Conservation (phyloP, 53 echinoderm and acorn worm species). For the Arbacia lixula region DNA sequence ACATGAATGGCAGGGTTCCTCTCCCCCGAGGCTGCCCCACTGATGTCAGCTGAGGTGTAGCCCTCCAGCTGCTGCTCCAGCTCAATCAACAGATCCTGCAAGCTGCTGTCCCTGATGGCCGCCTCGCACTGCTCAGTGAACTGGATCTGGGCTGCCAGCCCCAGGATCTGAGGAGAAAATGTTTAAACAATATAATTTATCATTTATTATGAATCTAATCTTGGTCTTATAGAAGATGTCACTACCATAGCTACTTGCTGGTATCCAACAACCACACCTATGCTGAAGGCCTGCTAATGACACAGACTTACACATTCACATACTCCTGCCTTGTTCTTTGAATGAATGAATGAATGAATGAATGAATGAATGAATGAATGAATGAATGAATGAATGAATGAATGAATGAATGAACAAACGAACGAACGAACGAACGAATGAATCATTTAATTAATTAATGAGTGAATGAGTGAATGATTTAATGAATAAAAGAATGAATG, state of each 20-base stretch:
- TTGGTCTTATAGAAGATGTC: too few species aligned
- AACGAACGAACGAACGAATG: too few species aligned
- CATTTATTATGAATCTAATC: too few species aligned
- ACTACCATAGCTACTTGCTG: too few species aligned
- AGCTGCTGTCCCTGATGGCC: slow-evolving; percentile 82
- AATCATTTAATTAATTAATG: background rate
- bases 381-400: slow-evolving; percentile 1
- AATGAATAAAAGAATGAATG: background rate
- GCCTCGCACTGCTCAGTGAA: slow-evolving; percentile 96
- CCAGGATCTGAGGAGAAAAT: slow-evolving; percentile 70
- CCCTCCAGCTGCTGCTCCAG: slow-evolving; percentile 90
- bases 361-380: slow-evolving; percentile 1
- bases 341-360: slow-evolving; percentile 1
- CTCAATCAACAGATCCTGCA: slow-evolving; percentile 82
- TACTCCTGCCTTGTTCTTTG: too few species aligned
- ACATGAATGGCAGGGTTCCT: slow-evolving; percentile 81
- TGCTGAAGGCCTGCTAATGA: too few species aligned
- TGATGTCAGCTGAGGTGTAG: slow-evolving; percentile 88
- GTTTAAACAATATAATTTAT: too few species aligned
- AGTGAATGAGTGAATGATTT: background rate
- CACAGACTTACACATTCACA: too few species aligned
- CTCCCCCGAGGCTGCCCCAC: slow-evolving; percentile 69
- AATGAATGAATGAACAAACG: too few species aligned
- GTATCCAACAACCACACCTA: too few species aligned
- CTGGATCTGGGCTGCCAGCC: slow-evolving; percentile 94